Percentiles rank a stretch among this genome's conserved stretches.
These are phyloP conservation scores for Craniophora ligustri DNA, from an alignment of 2,888 invertebrate genomes.

Conservation along the genomic window DNA sequence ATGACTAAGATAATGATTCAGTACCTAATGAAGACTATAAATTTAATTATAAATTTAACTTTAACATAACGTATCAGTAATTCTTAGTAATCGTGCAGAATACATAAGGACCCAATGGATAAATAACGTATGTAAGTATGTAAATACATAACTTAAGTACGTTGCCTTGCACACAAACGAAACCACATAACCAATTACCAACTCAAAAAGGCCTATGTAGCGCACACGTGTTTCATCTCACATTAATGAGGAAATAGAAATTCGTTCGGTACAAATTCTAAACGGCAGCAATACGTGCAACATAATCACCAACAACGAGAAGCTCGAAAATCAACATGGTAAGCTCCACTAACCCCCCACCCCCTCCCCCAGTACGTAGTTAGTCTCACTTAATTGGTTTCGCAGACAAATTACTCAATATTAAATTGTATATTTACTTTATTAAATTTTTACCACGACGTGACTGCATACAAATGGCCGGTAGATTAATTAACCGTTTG, in stretches of 20 bases:
- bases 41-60: too few relatives aligned
- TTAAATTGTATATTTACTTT: slow-evolving; percentile 44
- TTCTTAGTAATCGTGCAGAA: too few relatives aligned
- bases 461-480: slow-evolving; percentile 44
- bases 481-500: slow-evolving; percentile 32
- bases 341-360: slow-evolving; percentile 17
- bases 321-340: slow-evolving; percentile 25
- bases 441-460: slow-evolving; percentile 35
- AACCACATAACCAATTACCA: too few relatives aligned
- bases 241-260: slow-evolving; percentile 5
- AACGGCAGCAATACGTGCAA: slow-evolving; percentile 7
- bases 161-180: too few relatives aligned
- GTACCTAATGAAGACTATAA: too few relatives aligned
- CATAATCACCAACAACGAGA: slow-evolving; percentile 12
- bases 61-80: too few relatives aligned
- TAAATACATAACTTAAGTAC: too few relatives aligned
- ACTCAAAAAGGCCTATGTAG: not conserved
- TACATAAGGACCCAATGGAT: too few relatives aligned
- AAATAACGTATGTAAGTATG: too few relatives aligned
- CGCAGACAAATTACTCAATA: slow-evolving; percentile 55
- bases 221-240: slow-evolving; percentile 8
- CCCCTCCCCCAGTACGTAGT: slow-evolving; percentile 43
- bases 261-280: not conserved
- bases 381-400: slow-evolving; percentile 59
- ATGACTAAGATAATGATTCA: too few relatives aligned